Conservation (phyloP, 2,888 invertebrate genomes). For the Drosophila macrospina region DNA sequence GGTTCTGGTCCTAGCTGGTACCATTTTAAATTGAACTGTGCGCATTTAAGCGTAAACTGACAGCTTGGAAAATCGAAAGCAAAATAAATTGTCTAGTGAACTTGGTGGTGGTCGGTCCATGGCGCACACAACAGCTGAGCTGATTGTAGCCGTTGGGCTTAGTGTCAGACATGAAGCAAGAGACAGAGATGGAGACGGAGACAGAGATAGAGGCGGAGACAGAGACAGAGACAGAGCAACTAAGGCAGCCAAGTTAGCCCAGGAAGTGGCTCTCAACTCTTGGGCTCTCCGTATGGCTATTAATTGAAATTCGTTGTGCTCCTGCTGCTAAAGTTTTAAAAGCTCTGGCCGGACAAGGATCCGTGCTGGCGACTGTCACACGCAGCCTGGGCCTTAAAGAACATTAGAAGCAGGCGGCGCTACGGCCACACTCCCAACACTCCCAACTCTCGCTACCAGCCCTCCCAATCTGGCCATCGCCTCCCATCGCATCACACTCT, state of each 20-base stretch:
- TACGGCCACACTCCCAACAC: conserved; percentile 65
- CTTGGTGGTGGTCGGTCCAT: conserved; percentile 68
- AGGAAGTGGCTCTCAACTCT: conserved; percentile 42
- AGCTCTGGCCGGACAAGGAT: conserved; percentile 43
- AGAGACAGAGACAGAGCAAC: background rate
- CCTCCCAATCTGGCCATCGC: background rate
- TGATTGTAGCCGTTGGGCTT: conserved; percentile 78
- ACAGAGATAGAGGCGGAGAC: background rate
- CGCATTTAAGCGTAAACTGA: conserved; percentile 82
- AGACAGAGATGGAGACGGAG: conserved; percentile 11
- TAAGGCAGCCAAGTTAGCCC: conserved; percentile 10
- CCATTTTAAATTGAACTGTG: conserved; percentile 80
- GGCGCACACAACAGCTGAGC: conserved; percentile 71
- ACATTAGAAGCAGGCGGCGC: conserved; percentile 77
- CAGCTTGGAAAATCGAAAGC: conserved; percentile 81
- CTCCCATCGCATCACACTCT: background rate
- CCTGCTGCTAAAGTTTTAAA: conserved; percentile 65
- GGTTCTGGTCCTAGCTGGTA: conserved; percentile 31
- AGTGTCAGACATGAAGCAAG: conserved; percentile 66
- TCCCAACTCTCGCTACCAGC: background rate
- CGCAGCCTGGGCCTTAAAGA: conserved; percentile 71
- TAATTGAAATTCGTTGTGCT: conserved; percentile 78
- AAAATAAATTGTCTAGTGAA: conserved; percentile 82
- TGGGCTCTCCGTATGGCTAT: conserved; percentile 64
- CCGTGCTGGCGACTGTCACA: conserved; percentile 50